Evolutionary conservation across 2,888 invertebrate genomes (phyloP), one percentile per base, ranked within the genome.

Genomic region (Ichneumon xanthorius): DNA sequence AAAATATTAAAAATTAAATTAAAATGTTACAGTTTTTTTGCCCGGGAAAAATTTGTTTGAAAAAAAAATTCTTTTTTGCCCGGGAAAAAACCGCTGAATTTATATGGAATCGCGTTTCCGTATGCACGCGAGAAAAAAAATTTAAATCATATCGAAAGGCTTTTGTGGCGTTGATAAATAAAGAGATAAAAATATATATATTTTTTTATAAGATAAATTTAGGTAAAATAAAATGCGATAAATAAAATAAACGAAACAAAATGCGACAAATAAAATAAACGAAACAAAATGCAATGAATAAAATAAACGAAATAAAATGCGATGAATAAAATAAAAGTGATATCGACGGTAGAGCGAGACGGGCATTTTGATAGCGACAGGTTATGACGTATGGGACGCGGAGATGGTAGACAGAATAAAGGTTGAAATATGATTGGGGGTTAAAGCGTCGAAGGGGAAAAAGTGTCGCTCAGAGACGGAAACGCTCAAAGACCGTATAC

Each of bases 351-450:
- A 48, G 14, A 61, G 22, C 63, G 81, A 78, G 67, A 78, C 75
- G 14, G 71, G 16, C 22, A 33, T 33, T 55, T 68, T 40, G 40
- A 58, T 58, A n/a, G 33, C 63, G 70, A 70, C 22, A 45, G 48
- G n/a, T 79, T 79, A 71, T 71, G 61, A 79, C 40, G 61, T 19
- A 70, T 71, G 7, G 61, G 33, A 19, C 55, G 22, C 33, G 22
- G 58, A 71, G 26, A 63, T 79, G 50, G 79, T 33, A 9, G 37
- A 63, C 70, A 61, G 83, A 87, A 76, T 80, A 87, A 85, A 87
- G 81, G 78, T 83, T 89, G 89, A 90, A 87, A 85, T 85, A 88
- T 86, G 75, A 85, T 73, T 50, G 40, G 71, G 5, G 65, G 80
- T 82, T 82, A 82, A 82, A 40, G 53, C 80, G 78, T 83, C 79